These are phyloP conservation scores for Ditylenchus dipsaci DNA, from an alignment of 1,140 invertebrate species.

Conservation along the genomic window DNA sequence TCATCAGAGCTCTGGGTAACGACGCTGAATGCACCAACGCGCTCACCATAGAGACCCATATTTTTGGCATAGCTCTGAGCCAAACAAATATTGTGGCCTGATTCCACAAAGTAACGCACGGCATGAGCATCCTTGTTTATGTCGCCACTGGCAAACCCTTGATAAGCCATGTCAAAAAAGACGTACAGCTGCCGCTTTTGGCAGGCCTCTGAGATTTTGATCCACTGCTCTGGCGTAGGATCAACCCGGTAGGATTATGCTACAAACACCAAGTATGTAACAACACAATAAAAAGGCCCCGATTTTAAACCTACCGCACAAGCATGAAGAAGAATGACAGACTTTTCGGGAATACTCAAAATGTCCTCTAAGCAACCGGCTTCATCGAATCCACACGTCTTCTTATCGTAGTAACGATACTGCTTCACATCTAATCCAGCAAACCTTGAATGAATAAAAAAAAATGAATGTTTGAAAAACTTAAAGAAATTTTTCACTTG, in stretches of 20 bases:
- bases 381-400: slow-evolving; percentile 91
- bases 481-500: slow-evolving; percentile 63
- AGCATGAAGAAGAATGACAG: slow-evolving; percentile 87
- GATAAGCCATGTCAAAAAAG: slow-evolving; percentile 99
- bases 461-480: not conserved
- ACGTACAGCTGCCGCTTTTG: slow-evolving; percentile 76
- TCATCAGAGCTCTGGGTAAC: slow-evolving; percentile 75
- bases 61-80: slow-evolving; percentile 98
- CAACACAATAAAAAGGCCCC: too few relatives aligned
- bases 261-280: too few relatives aligned
- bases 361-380: slow-evolving; percentile 74
- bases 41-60: slow-evolving; percentile 90
- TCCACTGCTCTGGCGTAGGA: slow-evolving; percentile 79
- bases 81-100: slow-evolving; percentile 82
- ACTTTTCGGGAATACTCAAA: slow-evolving; percentile 86
- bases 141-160: slow-evolving; percentile 77
- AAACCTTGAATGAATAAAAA: slow-evolving; percentile 61
- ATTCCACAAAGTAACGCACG: slow-evolving; percentile 81
- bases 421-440: slow-evolving; percentile 78
- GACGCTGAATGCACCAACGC: slow-evolving; percentile 84
- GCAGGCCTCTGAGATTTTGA: slow-evolving; percentile 72
- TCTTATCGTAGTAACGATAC: slow-evolving; percentile 91
- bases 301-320: slow-evolving; percentile 67
- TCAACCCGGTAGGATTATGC: slow-evolving; percentile 96
- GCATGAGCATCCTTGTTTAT: slow-evolving; percentile 73